phyloP scores from a whole-genome alignment of 1,140 invertebrate species.

The Eurosta solidaginis region DNA sequence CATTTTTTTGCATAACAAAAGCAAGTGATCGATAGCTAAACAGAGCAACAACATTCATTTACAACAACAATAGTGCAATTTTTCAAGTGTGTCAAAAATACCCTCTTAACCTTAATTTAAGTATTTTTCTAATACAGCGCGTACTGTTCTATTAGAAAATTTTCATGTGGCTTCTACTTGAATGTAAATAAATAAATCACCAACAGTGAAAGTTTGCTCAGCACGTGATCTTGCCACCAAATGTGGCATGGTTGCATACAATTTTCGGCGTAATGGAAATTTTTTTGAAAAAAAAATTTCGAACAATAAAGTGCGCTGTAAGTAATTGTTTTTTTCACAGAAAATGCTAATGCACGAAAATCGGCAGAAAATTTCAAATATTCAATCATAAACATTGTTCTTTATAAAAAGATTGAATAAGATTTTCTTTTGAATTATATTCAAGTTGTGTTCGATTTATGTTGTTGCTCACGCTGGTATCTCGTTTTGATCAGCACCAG shows the following conservation, averaged over 20 bases:
- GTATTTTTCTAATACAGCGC: not conserved
- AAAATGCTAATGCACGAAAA: not conserved
- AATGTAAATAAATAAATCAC: slow-evolving; percentile 6
- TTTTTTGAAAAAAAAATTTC: not conserved
- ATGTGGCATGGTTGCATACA: slow-evolving; percentile 3
- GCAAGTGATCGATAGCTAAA: slow-evolving; percentile 23
- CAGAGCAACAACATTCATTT: not conserved
- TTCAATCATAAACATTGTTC: not conserved
- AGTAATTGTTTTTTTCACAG: not conserved
- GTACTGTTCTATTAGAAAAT: not conserved
- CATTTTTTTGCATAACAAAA: not conserved
- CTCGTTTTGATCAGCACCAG: no score
- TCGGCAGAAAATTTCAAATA: slow-evolving; percentile 10
- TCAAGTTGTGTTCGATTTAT: not conserved
- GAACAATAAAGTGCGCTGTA: not conserved
- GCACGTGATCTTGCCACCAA: slow-evolving; percentile 24
- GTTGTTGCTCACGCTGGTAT: no score
- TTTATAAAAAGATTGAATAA: not conserved
- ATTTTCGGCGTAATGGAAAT: not conserved
- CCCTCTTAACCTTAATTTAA: slow-evolving; percentile 23
- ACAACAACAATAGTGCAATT: slow-evolving; percentile 5
- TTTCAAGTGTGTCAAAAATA: slow-evolving; percentile 28
- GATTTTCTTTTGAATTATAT: not conserved
- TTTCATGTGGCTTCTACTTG: not conserved
- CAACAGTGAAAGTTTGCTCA: slow-evolving; percentile 12